Conservation (phyloP, 2,113 vertebrate genomes). For the Eonycteris spelaea region DNA sequence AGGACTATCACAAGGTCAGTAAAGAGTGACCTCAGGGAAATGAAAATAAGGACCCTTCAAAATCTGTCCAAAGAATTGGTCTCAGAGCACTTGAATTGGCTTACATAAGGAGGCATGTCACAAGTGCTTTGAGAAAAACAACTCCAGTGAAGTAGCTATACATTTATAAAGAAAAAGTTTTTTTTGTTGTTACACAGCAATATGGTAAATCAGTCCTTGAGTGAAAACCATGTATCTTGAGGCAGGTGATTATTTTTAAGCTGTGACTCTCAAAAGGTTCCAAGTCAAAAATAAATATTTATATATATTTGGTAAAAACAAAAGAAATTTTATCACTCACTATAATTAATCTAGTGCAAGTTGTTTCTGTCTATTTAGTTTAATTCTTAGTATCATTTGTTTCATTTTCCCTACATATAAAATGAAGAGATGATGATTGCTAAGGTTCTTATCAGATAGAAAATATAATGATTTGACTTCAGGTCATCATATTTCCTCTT, state of each 20-base stretch:
- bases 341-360: neutral
- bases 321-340: neutral
- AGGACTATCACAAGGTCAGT: neutral
- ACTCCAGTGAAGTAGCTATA: neutral
- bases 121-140: neutral
- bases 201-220: neutral
- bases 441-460: neutral
- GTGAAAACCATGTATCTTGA: neutral
- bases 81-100: neutral
- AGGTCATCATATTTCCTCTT: neutral
- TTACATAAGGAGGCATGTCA: neutral
- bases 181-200: neutral
- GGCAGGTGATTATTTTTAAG: neutral
- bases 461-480: neutral
- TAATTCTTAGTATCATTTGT: neutral
- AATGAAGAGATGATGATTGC: neutral
- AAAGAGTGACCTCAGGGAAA: neutral
- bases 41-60: conserved; percentile 11
- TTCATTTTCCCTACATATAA: neutral
- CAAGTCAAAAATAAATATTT: neutral
- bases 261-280: neutral
- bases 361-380: neutral
- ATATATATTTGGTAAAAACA: neutral
- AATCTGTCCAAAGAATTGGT: neutral
- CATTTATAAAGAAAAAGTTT: neutral